Base-by-base conservation (phyloP, 2,113 vertebrate species). In the Spilogale gracilis region DNA sequence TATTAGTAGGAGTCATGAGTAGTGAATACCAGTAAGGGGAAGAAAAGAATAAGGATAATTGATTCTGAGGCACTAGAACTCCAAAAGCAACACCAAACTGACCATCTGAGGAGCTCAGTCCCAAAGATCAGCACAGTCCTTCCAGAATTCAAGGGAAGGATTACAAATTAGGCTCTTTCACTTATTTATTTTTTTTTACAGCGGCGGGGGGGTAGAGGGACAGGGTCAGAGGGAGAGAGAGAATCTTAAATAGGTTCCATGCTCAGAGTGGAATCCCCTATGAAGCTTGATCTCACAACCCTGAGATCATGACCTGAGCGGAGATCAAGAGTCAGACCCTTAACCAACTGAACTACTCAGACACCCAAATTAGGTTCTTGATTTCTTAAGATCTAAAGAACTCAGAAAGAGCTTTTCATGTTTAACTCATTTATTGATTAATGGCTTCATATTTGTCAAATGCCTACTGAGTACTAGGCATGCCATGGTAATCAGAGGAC, bases 1-100 rank as follows among this genome's bases (percentile, higher is more conserved):
- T 67, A 63, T 74, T 61, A 8, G 30, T 52, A 89, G 32, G n/a
- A 56, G 25, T 86, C 45, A 78, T 5, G 58, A 18, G 13, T 65
- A 89, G 56, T 74, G 4, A 95, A 82, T 89, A 81, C 74, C 45
- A 89, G 58, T n/a, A 63, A 94, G 58, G 65, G 27, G 43, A 74
- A 82, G 7, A 93, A 48, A 54, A 30, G 18, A 89, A 16, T 43
- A 88, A 79, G 27, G 50, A 74, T 63, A 61, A 74, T n/a, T 63
- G 17, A 83, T 95, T 54, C 56, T 63, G 52, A 65, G 25, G 14
- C 12, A 81, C 17, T 21, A 81, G 11, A 25, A 38, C 25, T 27
- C 43, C 25, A 54, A 74, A 82, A 83, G n/a, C 63, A 54, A 95
- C 18, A 89, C 45, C 17, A 12, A 9, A 25, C 13, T 95, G 65